phyloP scores from a whole-genome alignment of 2,113 vertebrate genomes.

The Gymnocephalus cernua region DNA sequence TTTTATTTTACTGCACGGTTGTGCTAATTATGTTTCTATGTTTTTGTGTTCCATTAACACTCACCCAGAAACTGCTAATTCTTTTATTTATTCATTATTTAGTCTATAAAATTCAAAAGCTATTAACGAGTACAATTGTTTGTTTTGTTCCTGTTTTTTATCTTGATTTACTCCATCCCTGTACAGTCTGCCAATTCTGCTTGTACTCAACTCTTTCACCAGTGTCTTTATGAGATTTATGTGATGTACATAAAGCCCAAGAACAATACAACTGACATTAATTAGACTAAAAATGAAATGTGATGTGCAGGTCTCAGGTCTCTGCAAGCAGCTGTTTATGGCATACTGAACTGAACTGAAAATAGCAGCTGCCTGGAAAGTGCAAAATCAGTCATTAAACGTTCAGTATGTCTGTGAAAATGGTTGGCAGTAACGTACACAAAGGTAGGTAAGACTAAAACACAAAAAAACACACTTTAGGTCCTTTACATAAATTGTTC shows the following conservation, averaged over 20 bases:
- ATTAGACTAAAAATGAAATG: conserved; percentile 9
- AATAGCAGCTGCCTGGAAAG: not conserved
- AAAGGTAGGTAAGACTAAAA: no score
- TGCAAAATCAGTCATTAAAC: not conserved
- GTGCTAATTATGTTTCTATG: not conserved
- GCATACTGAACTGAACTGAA: not conserved
- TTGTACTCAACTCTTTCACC: conserved; percentile 2
- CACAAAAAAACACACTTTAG: not conserved
- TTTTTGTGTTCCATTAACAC: conserved; percentile 12
- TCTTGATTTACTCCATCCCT: not conserved
- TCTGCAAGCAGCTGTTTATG: not conserved
- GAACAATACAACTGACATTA: not conserved
- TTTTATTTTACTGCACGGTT: not conserved
- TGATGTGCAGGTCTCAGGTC: not conserved
- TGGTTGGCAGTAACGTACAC: not conserved
- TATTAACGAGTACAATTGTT: not conserved
- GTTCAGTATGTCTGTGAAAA: no score
- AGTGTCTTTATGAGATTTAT: not conserved
- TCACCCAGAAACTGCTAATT: not conserved
- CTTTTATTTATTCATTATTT: not conserved
- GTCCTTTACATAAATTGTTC: no score
- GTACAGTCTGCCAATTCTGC: not conserved
- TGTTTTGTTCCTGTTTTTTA: not conserved
- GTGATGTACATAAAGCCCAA: conserved; percentile 16
- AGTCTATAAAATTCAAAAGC: conserved; percentile 13